Conservation (phyloP, 2,797 vertebrate genomes). For the Micromesistius poutassou region DNA sequence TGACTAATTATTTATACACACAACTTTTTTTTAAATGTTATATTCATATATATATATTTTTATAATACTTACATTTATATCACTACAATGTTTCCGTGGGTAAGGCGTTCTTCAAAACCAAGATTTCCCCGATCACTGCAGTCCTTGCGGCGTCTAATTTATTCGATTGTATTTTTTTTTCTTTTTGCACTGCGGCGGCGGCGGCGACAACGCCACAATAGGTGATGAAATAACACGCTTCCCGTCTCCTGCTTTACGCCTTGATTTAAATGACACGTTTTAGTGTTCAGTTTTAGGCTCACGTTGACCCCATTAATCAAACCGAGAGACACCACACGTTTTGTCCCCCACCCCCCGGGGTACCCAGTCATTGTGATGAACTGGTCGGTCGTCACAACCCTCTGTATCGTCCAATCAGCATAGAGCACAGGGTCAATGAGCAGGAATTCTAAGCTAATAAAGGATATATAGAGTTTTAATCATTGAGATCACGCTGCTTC, state of each 20-base stretch:
- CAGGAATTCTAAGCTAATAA: slow-evolving; percentile 58
- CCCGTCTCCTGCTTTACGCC: slow-evolving; percentile 18
- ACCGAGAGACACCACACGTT: slow-evolving; percentile 45
- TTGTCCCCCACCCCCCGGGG: slow-evolving; percentile 29
- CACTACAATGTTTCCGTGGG: background rate
- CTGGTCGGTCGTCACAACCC: slow-evolving; percentile 5
- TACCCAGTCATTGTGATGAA: slow-evolving; percentile 58
- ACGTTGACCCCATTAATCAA: slow-evolving; percentile 64
- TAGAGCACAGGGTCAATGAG: slow-evolving; percentile 34
- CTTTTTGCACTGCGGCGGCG: slow-evolving; percentile 38
- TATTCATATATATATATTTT: no score
- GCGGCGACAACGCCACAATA: slow-evolving; percentile 38
- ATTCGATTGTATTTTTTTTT: background rate
- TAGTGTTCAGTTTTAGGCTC: slow-evolving; percentile 47
- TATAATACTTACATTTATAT: background rate
- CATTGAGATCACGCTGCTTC: slow-evolving; percentile 57
- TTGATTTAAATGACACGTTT: slow-evolving; percentile 67
- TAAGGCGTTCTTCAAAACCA: slow-evolving; percentile 5
- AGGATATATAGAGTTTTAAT: slow-evolving; percentile 57
- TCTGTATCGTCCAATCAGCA: background rate
- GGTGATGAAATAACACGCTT: slow-evolving; percentile 53
- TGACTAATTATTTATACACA: no score
- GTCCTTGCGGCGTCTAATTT: slow-evolving; percentile 16
- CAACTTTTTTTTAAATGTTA: no score
- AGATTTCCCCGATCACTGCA: slow-evolving; percentile 10